Percentiles rank a stretch among this genome's conserved stretches.
These are phyloP conservation scores for Argyresthia albistria DNA, from an alignment of 2,888 invertebrate genomes.

Conservation along the genomic window DNA sequence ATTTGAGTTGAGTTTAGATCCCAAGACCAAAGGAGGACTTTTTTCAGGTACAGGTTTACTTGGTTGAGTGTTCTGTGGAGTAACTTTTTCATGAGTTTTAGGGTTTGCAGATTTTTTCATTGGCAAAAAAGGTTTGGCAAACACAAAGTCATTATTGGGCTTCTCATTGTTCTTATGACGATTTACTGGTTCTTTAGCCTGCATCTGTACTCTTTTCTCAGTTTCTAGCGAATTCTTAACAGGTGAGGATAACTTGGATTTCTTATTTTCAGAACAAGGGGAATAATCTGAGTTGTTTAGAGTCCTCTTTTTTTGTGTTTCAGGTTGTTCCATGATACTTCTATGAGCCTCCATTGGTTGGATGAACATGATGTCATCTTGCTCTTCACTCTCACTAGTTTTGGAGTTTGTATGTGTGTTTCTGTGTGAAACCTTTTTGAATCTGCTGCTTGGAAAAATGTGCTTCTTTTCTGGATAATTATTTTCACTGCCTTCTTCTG, in stretches of 20 bases:
- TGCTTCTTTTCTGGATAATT: not conserved
- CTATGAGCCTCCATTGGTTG: not conserved
- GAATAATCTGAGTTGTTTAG: not conserved
- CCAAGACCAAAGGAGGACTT: not conserved
- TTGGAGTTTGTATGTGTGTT: not conserved
- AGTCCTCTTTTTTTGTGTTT: not conserved
- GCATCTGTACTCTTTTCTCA: not conserved
- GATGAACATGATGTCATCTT: not conserved
- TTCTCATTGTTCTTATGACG: not conserved
- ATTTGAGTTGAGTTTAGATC: not conserved
- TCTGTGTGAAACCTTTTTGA: not conserved
- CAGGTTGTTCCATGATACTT: conserved; percentile 1
- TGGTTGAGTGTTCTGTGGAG: no score
- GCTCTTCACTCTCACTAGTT: not conserved
- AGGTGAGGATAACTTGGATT: not conserved
- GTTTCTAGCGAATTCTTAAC: not conserved
- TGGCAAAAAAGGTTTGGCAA: conserved; percentile 38
- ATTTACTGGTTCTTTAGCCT: not conserved
- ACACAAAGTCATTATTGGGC: conserved; percentile 28
- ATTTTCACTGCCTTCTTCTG: conserved; percentile 14
- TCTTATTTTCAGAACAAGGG: not conserved
- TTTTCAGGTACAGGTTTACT: not conserved
- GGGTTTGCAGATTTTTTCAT: conserved; percentile 19
- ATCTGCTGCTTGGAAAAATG: no score
- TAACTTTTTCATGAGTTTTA: no score